Evolutionary conservation across 1,140 invertebrate species (phyloP).

Genomic region (Orchestia grillus): DNA sequence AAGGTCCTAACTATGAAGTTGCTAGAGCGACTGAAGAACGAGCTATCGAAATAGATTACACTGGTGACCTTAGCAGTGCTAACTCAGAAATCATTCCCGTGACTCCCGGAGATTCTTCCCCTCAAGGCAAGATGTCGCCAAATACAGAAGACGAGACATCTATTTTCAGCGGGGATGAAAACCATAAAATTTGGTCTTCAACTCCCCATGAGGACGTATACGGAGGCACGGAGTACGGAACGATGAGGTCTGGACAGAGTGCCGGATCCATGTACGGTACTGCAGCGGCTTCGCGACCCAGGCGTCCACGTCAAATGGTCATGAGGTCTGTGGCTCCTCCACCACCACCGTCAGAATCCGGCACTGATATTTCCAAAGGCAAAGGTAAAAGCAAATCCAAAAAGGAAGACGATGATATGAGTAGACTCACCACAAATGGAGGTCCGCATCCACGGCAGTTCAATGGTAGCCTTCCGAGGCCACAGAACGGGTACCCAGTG

Average conservation of each 20-base stretch:
- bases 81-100: conserved; percentile 66
- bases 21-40: conserved; percentile 64
- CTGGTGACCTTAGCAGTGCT: conserved; percentile 67
- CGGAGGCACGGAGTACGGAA: conserved; percentile 74
- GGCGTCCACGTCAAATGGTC: conserved; percentile 82
- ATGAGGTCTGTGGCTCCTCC: conserved; percentile 76
- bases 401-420: conserved; percentile 68
- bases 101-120: conserved; percentile 62
- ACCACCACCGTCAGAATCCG: conserved; percentile 71
- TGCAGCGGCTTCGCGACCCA: conserved; percentile 67
- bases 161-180: conserved; percentile 90
- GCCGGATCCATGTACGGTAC: conserved; percentile 67
- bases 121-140: conserved; percentile 65
- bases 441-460: conserved; percentile 61
- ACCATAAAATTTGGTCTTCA: conserved; percentile 88
- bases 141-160: conserved; percentile 76
- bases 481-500: conserved; percentile 63
- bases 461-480: conserved; percentile 66
- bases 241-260: conserved; percentile 73
- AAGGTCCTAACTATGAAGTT: conserved; percentile 66
- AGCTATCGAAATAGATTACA: conserved; percentile 66
- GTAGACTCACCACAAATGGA: conserved; percentile 63
- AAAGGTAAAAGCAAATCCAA: conserved; percentile 69
- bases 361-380: conserved; percentile 69
- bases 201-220: conserved; percentile 70